These are phyloP conservation scores for Buteo buteo DNA, from an alignment of 2,113 vertebrate species.

Conservation along the genomic window DNA sequence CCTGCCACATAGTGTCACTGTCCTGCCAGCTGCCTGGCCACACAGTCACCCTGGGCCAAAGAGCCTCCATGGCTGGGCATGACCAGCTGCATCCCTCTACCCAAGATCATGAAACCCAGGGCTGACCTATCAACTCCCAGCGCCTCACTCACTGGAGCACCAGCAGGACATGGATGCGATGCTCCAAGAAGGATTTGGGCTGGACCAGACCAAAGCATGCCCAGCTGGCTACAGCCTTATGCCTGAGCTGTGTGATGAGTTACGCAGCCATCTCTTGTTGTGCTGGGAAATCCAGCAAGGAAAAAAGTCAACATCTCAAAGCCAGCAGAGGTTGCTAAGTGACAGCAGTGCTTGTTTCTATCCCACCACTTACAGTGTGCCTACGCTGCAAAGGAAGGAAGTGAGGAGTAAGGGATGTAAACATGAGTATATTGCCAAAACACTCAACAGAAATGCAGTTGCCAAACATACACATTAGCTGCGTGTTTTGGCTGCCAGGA, in stretches of 20 bases:
- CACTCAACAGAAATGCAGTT: background rate
- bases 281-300: background rate
- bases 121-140: background rate
- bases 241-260: accelerated
- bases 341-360: conserved; percentile 16
- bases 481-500: background rate
- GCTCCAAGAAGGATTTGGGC: background rate
- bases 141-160: background rate
- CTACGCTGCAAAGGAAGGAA: conserved; percentile 25
- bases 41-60: background rate
- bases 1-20: background rate
- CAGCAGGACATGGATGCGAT: accelerated
- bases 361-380: background rate
- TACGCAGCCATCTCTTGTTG: accelerated
- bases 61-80: background rate
- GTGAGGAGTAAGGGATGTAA: conserved; percentile 31
- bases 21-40: background rate
- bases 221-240: background rate
- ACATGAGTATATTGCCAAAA: background rate
- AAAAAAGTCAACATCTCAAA: background rate
- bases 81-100: background rate
- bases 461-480: background rate
- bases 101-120: background rate
- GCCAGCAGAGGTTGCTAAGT: conserved; percentile 38
- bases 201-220: background rate